Conservation (phyloP, 2,113 vertebrate genomes). For the Dolichallabes microphthalmus region DNA sequence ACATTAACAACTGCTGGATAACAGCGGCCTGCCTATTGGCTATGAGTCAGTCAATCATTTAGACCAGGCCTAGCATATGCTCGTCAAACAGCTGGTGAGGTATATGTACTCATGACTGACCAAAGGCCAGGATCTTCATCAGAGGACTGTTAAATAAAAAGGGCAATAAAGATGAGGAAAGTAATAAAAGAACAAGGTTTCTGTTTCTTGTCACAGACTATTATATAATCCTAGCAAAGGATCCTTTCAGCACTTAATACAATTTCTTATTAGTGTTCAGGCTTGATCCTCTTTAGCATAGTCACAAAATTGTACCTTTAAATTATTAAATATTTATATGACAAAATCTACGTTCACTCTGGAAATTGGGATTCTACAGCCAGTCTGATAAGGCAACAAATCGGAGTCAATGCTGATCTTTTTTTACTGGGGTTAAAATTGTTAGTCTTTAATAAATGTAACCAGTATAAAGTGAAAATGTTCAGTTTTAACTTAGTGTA, state of each 20-base stretch:
- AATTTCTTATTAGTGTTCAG: background rate
- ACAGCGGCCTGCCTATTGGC: constrained; percentile 54
- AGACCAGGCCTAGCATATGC: constrained; percentile 53
- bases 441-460: background rate
- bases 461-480: background rate
- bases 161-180: constrained; percentile 59
- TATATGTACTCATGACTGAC: constrained; percentile 59
- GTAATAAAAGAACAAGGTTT: constrained; percentile 57
- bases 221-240: background rate
- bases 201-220: background rate
- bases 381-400: background rate
- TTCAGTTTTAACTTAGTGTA: background rate
- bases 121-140: constrained; percentile 68
- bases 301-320: background rate
- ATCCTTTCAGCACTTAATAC: constrained; percentile 1
- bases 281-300: too few relatives aligned
- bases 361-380: background rate
- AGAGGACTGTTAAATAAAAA: constrained; percentile 64
- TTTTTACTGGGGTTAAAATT: background rate
- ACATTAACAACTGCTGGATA: constrained; percentile 65
- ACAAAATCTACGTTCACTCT: background rate
- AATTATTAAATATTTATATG: background rate
- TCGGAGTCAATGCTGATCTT: background rate
- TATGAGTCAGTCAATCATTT: constrained; percentile 36
- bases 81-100: constrained; percentile 57